phyloP scores from a whole-genome alignment of 1,140 invertebrate genomes.

The Drosophila eugracilis region DNA sequence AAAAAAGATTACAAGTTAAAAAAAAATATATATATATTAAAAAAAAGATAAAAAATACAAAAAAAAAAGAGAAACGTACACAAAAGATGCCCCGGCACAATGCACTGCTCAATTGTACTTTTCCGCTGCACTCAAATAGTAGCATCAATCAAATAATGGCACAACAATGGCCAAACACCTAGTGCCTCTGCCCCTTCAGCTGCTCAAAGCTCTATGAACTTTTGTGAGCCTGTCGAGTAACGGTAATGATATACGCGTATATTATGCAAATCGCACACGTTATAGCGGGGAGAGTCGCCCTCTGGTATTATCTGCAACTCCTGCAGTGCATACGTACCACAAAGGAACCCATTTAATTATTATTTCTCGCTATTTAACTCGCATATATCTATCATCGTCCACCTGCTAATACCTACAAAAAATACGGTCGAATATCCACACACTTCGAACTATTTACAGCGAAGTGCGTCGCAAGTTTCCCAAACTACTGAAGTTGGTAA shows the following conservation, averaged over 20 bases:
- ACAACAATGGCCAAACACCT: conserved; percentile 16
- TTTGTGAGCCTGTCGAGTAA: conserved; percentile 17
- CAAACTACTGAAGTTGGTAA: conserved; percentile 93
- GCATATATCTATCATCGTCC: conserved; percentile 31
- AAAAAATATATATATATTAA: conserved; percentile 1
- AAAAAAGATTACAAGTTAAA: neutral
- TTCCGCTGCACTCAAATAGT: conserved; percentile 2
- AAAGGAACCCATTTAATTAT: conserved; percentile 23
- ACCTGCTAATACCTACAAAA: conserved; percentile 34
- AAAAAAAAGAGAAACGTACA: neutral
- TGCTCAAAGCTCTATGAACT: conserved; percentile 10
- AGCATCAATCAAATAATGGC: neutral
- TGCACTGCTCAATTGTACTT: neutral
- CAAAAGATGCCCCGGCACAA: conserved; percentile 26
- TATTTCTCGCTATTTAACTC: conserved; percentile 42
- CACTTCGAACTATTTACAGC: conserved; percentile 87
- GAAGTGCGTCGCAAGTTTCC: conserved; percentile 94
- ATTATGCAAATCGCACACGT: neutral
- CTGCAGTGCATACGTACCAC: conserved; percentile 4
- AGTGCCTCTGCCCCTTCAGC: conserved; percentile 56
- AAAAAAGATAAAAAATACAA: neutral
- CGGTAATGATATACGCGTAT: neutral
- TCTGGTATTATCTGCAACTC: neutral
- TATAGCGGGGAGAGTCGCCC: neutral
- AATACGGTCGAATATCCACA: conserved; percentile 46